phyloP scores from a whole-genome alignment of 2,113 vertebrate genomes.

The Misgurnus mizolepis region DNA sequence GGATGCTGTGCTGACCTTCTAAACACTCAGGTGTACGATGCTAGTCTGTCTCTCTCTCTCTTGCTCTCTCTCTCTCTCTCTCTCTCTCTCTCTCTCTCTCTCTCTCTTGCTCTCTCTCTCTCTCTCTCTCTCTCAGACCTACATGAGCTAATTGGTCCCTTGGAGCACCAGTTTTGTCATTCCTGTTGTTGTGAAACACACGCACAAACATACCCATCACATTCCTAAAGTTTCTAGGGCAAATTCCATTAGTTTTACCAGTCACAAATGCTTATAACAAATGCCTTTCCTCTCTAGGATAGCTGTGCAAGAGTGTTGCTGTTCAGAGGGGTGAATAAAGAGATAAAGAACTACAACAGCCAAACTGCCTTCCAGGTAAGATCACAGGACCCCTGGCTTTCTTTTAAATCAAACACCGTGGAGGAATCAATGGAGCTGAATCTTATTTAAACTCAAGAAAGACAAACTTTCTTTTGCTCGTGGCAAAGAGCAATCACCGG shows the following conservation, averaged over 20 bases:
- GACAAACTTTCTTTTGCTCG: not conserved
- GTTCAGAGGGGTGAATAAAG: conserved; percentile 93
- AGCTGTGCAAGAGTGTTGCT: conserved; percentile 95
- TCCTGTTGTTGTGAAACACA: conserved; percentile 1
- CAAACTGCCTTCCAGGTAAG: conserved; percentile 97
- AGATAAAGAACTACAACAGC: conserved; percentile 98
- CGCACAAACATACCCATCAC: conserved; percentile 33
- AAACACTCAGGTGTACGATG: conserved; percentile 20
- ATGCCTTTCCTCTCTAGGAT: conserved; percentile 77
- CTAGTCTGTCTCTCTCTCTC: conserved; percentile 15
- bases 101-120: conserved; percentile 10
- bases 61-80: too few relatives aligned
- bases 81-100: too few relatives aligned
- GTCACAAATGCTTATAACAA: conserved; percentile 10
- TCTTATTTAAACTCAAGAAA: conserved; percentile 16
- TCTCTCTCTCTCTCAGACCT: not conserved
- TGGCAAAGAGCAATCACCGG: not conserved
- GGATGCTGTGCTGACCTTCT: conserved; percentile 40
- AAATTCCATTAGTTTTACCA: not conserved
- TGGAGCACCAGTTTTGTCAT: conserved; percentile 25
- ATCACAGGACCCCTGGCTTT: conserved; percentile 16
- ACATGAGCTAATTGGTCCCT: conserved; percentile 15
- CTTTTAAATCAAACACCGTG: not conserved
- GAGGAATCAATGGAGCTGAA: conserved; percentile 9
- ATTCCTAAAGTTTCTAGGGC: not conserved